These are phyloP conservation scores for Philantomba maxwellii DNA, from an alignment of 2,113 vertebrate genomes.

Conservation along the genomic window DNA sequence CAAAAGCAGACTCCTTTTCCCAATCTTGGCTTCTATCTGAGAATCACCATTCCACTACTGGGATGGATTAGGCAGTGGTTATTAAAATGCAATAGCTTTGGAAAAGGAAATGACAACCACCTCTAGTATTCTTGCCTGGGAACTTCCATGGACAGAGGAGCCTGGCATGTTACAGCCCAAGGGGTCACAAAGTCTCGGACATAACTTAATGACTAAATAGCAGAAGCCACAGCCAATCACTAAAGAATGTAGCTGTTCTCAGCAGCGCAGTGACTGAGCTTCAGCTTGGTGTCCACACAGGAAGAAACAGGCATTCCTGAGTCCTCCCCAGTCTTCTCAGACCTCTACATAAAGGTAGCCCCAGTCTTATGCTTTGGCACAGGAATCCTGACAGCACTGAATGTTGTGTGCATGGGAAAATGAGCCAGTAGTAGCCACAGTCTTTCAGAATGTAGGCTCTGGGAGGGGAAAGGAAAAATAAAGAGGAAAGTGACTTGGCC, in stretches of 20 bases:
- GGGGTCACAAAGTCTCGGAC: not conserved
- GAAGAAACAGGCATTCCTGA: not conserved
- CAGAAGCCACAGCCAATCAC: not conserved
- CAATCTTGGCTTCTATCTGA: not conserved
- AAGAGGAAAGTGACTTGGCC: not conserved
- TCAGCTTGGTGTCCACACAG: not conserved
- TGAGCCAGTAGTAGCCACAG: not conserved
- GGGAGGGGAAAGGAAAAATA: not conserved
- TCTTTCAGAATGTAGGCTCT: not conserved
- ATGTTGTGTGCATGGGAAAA: not conserved
- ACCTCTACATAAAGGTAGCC: not conserved
- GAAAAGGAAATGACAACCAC: not conserved
- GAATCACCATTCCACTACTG: not conserved
- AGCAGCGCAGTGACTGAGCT: not conserved
- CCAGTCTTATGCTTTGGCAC: not conserved
- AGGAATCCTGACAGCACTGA: too few species aligned
- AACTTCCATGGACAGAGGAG: not conserved
- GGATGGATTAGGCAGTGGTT: not conserved
- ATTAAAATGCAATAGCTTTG: constrained; percentile 17
- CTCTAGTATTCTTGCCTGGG: not conserved
- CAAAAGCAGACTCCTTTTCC: not conserved
- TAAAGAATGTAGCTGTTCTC: not conserved
- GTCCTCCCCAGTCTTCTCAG: not conserved
- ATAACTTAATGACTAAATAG: not conserved
- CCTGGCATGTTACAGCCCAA: not conserved